Base-by-base conservation (phyloP, 2,113 vertebrate genomes). In the Butorides virescens region DNA sequence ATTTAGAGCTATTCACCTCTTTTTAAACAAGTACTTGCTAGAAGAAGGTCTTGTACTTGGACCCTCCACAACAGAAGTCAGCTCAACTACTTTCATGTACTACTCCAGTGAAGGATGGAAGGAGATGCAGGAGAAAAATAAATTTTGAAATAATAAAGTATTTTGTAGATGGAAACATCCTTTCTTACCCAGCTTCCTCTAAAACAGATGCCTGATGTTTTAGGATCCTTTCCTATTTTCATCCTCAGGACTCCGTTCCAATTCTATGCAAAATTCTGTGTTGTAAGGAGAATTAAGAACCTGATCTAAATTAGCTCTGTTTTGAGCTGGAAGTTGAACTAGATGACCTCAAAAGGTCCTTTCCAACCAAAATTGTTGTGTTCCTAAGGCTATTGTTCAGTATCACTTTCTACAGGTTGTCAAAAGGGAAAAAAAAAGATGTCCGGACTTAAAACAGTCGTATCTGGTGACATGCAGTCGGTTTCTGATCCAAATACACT, bases 131-230 rank as follows among this genome's bases (percentile, higher is more conserved):
- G 6, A 86, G 10, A 70, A 93, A 94, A 74, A 26, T 7, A 12
- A 0, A 0, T 52, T 86, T 56, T 56, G 7, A 66, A 58, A 79
- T 27, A 23, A 49, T 15, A 10, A 30, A 11, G 3, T 47, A 16
- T 58, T 86, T 67, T 75, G 15, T 63, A 5, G 9, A 29, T 63
- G 4, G 3, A 9, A 67, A 72, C 3, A 5, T 3, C 22, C 10
- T 76, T 72, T 83, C 22, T 52, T 5, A 32, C 20, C 13, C 8
- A 85, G 6, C 1, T 81, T 1, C 23, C 65, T 20, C 10, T 68
- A 55, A 90, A 93, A 65, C 8, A 59, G 22, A 47, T 47, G 5
- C 4, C 12, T 39, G 11, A 50, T 55, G 6, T 39, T 72, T 66
- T 86, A 83, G 9, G 16, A 39, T 65, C 7, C 8, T 75, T 68